Conservation (phyloP, 2,888 invertebrate species). For the Papilio gigon region DNA sequence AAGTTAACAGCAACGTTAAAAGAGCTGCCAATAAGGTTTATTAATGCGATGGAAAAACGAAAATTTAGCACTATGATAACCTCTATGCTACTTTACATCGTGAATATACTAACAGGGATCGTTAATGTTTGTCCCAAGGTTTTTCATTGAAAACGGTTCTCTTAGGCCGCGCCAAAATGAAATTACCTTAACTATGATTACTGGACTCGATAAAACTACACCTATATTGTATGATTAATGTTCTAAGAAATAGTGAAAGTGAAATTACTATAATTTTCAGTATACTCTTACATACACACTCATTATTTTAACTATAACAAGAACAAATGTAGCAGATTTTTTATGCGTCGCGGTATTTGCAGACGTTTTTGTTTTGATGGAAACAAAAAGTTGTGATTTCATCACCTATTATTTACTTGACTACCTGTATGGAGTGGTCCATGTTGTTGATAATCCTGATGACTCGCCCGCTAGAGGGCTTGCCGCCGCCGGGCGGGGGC, state of each 20-base stretch:
- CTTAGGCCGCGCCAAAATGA: constrained; percentile 51
- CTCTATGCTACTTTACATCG: constrained; percentile 16
- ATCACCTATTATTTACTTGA: neutral
- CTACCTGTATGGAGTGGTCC: constrained; percentile 94
- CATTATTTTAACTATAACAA: neutral
- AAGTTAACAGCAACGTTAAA: neutral
- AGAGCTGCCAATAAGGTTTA: neutral
- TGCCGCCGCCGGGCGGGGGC: constrained; percentile 85
- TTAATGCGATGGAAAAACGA: constrained; percentile 14
- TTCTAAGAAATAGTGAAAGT: neutral
- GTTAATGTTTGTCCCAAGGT: constrained; percentile 60
- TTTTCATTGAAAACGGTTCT: constrained; percentile 58
- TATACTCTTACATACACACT: neutral
- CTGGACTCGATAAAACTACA: constrained; percentile 45
- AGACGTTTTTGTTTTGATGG: too few species aligned
- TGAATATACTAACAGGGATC: constrained; percentile 9
- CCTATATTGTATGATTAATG: constrained; percentile 12
- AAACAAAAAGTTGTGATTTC: too few species aligned
- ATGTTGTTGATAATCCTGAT: constrained; percentile 97
- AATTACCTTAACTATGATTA: constrained; percentile 52
- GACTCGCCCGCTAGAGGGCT: constrained; percentile 91
- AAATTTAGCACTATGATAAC: constrained; percentile 17
- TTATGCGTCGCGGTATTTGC: too few species aligned
- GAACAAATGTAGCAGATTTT: too few species aligned
- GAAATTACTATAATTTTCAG: neutral